Evolutionary conservation across 2,797 vertebrate genomes (phyloP).

Genomic region (Octomys mimax): DNA sequence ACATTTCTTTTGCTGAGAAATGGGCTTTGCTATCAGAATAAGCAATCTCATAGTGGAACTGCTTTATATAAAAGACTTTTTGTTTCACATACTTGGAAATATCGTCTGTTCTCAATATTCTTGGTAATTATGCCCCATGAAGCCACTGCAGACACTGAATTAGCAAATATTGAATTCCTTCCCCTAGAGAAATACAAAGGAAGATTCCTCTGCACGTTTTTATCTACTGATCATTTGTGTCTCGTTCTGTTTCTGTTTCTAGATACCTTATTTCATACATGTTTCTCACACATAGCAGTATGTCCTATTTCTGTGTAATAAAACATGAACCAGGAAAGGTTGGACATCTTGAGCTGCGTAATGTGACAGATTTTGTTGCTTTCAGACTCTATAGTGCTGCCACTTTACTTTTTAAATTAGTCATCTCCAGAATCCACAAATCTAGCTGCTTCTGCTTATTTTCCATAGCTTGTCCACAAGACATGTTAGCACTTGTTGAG

Average conservation of each 20-base stretch:
- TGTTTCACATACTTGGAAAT: background rate
- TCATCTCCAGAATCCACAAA: background rate
- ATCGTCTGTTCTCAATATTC: background rate
- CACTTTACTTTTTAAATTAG: background rate
- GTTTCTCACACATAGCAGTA: background rate
- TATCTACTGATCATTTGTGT: fast-evolving
- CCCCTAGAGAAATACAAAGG: background rate
- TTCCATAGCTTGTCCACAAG: too few relatives aligned
- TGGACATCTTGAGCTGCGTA: background rate
- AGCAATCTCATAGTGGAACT: background rate
- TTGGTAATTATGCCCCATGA: background rate
- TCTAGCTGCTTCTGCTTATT: background rate
- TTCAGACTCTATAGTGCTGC: background rate
- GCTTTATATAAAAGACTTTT: background rate
- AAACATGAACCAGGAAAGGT: background rate
- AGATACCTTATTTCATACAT: background rate
- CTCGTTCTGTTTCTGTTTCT: background rate
- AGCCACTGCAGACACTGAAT: background rate
- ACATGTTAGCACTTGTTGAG: background rate
- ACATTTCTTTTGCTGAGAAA: background rate
- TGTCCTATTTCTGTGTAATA: background rate
- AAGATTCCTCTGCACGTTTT: background rate
- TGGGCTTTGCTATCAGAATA: background rate
- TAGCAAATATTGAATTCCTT: background rate
- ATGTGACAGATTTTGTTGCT: background rate